Conservation (phyloP, 2,797 vertebrate genomes). For the Capromys pilorides region DNA sequence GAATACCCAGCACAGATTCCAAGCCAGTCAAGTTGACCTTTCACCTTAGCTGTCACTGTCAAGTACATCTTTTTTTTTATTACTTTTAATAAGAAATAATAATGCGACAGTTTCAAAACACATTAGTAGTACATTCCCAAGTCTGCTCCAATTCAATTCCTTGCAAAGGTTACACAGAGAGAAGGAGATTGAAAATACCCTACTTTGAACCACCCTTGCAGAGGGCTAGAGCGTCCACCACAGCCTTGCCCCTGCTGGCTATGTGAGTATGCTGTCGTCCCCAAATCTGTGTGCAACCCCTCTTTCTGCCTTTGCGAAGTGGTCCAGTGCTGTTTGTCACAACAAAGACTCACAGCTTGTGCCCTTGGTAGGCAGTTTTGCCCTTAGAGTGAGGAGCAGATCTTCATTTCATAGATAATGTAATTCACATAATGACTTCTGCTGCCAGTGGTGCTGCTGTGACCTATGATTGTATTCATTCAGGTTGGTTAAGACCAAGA, state of each 20-base stretch:
- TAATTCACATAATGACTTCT: slow-evolving; percentile 18
- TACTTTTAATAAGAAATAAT: too few relatives aligned
- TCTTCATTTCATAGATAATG: slow-evolving; percentile 20
- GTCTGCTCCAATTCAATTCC: slow-evolving; percentile 66
- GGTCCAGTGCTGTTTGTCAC: slow-evolving; percentile 68
- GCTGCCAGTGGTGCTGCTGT: not conserved
- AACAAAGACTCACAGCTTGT: slow-evolving; percentile 43
- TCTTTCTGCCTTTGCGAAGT: slow-evolving; percentile 42
- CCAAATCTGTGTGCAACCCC: slow-evolving; percentile 76
- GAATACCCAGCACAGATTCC: not conserved
- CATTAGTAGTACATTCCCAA: too few relatives aligned
- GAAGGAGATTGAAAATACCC: slow-evolving; percentile 62
- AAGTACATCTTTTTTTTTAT: not conserved
- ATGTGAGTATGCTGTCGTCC: slow-evolving; percentile 68
- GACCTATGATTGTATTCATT: not conserved
- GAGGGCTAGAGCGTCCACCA: slow-evolving; percentile 66
- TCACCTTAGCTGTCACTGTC: not conserved
- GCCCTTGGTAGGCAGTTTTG: slow-evolving; percentile 19
- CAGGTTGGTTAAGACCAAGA: slow-evolving; percentile 4
- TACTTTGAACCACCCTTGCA: slow-evolving; percentile 57
- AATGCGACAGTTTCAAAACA: too few relatives aligned
- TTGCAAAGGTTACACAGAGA: slow-evolving; percentile 56
- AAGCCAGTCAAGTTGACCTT: not conserved
- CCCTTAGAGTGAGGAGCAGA: slow-evolving; percentile 15
- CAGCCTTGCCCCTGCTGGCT: slow-evolving; percentile 39